Base-by-base conservation (phyloP, 2,113 vertebrate genomes). In the Plecotus auritus region DNA sequence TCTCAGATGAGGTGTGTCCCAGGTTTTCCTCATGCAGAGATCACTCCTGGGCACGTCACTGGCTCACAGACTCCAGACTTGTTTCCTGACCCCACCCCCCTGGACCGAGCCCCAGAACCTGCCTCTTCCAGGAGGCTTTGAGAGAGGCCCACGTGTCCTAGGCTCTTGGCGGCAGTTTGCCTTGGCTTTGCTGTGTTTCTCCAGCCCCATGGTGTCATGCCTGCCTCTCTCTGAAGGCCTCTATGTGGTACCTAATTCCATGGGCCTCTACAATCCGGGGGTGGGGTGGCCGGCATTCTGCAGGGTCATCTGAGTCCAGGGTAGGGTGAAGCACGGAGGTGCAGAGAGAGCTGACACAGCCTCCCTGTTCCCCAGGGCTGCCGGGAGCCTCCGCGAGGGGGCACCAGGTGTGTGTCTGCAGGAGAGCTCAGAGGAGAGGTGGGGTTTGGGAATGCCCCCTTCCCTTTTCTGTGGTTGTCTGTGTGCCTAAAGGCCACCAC, bases 131-230 rank as follows among this genome's bases (percentile, higher is more conserved):
- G 59, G 72, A 35, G 20, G 37, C 72, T 74, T 18, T 37, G 10
- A 51, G 20, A 42, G 12, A 28, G 13, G 14, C 42, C 37, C 14
- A 0, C 1, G 0, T 42, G 22, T 16, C 28, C 47, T 16, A 3
- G 30, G 49, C 66, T 18, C 35, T 28, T 8, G 26, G 12, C 32
- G 0, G 8, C 16, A 4, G 45, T 26, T 37, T n/a, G 8, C 0
- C n/a, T 32, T 59, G 49, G 20, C 37, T 66, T 40, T 51, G 28
- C 54, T 22, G 42, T 6, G 12, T 47, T 26, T 66, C 78, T 40
- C 10, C 6, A 35, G 47, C 23, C 30, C 35, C 1, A 1, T 1
- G 0, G 22, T 10, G 18, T n/a, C 69, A 10, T 12, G 0, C 26
- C 32, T 30, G 13, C 45, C 54, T 40, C 80, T 61, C 54, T 66